phyloP scores from a whole-genome alignment of 2,113 vertebrate genomes.

The Buteo buteo region DNA sequence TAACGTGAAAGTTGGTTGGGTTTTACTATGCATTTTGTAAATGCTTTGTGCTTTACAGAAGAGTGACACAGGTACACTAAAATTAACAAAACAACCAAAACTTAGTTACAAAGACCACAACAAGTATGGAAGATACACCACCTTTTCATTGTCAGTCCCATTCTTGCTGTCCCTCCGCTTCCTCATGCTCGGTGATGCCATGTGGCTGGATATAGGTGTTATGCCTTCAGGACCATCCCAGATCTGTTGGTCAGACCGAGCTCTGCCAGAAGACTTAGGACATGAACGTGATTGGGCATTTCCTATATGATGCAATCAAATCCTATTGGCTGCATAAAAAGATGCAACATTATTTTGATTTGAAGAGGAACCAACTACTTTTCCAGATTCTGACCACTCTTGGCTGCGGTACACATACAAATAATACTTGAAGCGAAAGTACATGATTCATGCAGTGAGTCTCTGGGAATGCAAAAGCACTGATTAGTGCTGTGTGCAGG shows the following conservation, averaged over 20 bases:
- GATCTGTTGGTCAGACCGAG: fast-evolving
- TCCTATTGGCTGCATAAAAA: not conserved
- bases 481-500: not conserved
- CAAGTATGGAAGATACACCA: not conserved
- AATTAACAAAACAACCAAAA: not conserved
- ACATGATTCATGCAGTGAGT: not conserved
- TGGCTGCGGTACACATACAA: not conserved
- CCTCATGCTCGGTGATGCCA: not conserved
- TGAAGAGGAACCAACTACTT: not conserved
- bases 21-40: not conserved
- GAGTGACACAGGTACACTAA: not conserved
- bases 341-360: not conserved
- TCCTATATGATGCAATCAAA: not conserved
- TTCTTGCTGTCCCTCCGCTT: not conserved
- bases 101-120: not conserved
- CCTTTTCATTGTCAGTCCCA: not conserved
- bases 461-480: not conserved
- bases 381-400: not conserved
- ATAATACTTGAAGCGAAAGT: not conserved
- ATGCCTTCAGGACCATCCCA: not conserved
- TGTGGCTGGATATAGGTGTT: not conserved
- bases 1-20: not conserved
- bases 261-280: not conserved
- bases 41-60: not conserved
- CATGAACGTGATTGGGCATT: fast-evolving